Percentiles rank a stretch among this genome's conserved stretches.
Conservation (phyloP, 2,797 vertebrate genomes). For the Microcaecilia unicolor region DNA sequence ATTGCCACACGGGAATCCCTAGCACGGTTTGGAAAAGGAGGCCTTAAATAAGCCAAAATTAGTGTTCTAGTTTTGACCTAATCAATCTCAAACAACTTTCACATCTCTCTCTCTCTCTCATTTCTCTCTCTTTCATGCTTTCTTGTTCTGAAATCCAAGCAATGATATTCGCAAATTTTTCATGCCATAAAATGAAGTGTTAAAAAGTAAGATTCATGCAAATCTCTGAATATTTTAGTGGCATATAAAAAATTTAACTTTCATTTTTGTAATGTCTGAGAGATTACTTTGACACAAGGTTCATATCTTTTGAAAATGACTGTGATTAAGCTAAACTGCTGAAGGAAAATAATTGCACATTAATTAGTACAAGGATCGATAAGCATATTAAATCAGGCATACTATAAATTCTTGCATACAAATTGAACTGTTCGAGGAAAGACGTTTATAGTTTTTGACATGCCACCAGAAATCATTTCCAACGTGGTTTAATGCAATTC, state of each 20-base stretch:
- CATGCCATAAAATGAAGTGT: not conserved
- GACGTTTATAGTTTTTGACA: too few species aligned
- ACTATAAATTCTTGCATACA: slow-evolving; percentile 33
- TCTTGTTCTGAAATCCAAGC: too few species aligned
- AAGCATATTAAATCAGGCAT: slow-evolving; percentile 28
- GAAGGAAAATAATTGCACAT: slow-evolving; percentile 29
- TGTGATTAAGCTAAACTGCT: slow-evolving; percentile 32
- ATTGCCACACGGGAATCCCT: too few species aligned
- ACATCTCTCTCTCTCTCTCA: too few species aligned
- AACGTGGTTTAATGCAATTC: too few species aligned
- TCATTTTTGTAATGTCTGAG: slow-evolving; percentile 12
- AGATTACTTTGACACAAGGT: slow-evolving; percentile 18
- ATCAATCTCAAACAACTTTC: too few species aligned
- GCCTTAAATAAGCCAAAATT: too few species aligned
- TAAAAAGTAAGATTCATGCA: not conserved
- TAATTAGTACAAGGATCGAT: slow-evolving; percentile 32
- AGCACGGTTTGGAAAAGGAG: too few species aligned
- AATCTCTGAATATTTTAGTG: not conserved
- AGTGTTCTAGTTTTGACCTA: too few species aligned
- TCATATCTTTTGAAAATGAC: slow-evolving; percentile 26
- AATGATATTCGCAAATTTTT: too few species aligned
- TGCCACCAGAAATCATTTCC: too few species aligned
- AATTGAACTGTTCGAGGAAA: slow-evolving; percentile 24
- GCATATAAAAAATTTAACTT: slow-evolving; percentile 18
- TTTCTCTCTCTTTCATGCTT: too few species aligned